These are phyloP conservation scores for Elysia chlorotica DNA, from an alignment of 1,140 invertebrate species.

Conservation along the genomic window DNA sequence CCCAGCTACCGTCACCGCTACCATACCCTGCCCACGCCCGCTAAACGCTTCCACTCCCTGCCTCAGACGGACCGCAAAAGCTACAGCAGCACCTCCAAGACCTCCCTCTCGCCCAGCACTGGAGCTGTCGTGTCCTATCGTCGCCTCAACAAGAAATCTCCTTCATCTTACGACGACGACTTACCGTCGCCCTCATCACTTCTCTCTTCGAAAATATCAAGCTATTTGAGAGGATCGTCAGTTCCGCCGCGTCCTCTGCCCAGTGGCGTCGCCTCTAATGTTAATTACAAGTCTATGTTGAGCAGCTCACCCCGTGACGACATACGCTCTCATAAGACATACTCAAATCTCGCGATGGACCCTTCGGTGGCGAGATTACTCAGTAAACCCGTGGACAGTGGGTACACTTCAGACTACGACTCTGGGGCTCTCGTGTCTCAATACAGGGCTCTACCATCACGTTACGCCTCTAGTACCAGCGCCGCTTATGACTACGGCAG, in stretches of 20 bases:
- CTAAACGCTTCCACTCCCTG: slow-evolving; percentile 10
- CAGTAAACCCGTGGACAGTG: background rate
- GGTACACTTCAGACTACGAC: background rate
- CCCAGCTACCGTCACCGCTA: too few species aligned
- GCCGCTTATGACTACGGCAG: background rate
- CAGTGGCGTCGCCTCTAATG: background rate
- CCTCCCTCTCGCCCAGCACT: background rate
- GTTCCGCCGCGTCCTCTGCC: background rate
- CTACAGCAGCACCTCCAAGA: too few species aligned
- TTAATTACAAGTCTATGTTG: slow-evolving; percentile 2
- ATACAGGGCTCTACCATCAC: background rate
- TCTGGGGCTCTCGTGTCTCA: background rate
- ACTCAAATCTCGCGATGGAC: too few species aligned
- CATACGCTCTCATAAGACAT: too few species aligned
- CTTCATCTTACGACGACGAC: too few species aligned
- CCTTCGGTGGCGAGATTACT: too few species aligned
- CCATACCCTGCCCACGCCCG: too few species aligned
- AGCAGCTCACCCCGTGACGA: background rate
- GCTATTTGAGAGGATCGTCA: slow-evolving; percentile 14
- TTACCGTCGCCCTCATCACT: slow-evolving; percentile 4
- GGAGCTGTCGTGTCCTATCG: slow-evolving; percentile 7
- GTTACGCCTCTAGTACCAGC: background rate
- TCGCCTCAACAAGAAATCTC: background rate
- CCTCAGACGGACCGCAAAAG: slow-evolving; percentile 2
- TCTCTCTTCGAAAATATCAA: slow-evolving; percentile 1